These are phyloP conservation scores for Laticauda laticaudata DNA, from an alignment of 2,113 vertebrate genomes.

Conservation along the genomic window DNA sequence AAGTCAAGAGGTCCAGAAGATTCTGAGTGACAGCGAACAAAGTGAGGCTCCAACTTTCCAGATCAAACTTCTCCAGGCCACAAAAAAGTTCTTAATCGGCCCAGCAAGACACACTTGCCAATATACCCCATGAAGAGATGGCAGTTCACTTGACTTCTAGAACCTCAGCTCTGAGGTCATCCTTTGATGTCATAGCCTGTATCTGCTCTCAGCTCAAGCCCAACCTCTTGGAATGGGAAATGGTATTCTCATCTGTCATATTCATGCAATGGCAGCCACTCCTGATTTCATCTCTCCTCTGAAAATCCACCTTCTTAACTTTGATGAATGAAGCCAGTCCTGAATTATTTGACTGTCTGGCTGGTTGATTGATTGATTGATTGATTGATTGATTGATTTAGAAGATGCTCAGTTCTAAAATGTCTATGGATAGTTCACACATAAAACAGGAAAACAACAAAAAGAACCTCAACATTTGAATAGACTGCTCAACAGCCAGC, in stretches of 20 bases:
- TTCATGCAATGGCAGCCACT: neutral
- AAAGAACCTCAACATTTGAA: neutral
- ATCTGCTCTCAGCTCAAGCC: neutral
- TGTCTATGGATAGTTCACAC: neutral
- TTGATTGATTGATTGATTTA: neutral
- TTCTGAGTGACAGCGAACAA: neutral
- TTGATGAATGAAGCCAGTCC: no score
- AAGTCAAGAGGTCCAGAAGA: neutral
- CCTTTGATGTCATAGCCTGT: constrained; percentile 24
- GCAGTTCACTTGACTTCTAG: constrained; percentile 9
- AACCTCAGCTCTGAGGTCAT: constrained; percentile 14
- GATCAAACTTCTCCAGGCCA: neutral
- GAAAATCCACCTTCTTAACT: neutral
- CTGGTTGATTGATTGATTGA: neutral
- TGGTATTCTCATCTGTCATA: neutral
- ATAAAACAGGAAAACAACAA: neutral
- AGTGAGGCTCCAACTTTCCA: neutral
- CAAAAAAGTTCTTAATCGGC: neutral
- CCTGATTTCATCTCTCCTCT: neutral
- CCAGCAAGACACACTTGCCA: neutral
- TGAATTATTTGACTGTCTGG: neutral
- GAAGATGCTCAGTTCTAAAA: neutral
- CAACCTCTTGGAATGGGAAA: neutral
- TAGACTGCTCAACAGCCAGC: neutral
- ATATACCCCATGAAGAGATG: neutral